phyloP scores from a whole-genome alignment of 1,140 invertebrate genomes.

The Drosophila paulistorum region DNA sequence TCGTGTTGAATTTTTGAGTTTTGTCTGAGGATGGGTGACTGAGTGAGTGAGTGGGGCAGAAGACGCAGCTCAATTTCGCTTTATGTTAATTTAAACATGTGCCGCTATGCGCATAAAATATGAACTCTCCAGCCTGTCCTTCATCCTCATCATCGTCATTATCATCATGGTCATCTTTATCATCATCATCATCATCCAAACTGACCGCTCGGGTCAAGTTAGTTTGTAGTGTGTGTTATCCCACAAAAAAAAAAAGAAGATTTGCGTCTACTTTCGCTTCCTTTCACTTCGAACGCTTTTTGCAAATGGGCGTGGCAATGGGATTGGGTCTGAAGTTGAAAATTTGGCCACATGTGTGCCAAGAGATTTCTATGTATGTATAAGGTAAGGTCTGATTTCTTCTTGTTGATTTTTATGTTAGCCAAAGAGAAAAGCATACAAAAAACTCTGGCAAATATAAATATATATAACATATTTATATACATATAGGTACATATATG shows the following conservation, averaged over 20 bases:
- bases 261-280: slow-evolving; percentile 32
- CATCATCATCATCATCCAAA: slow-evolving; percentile 7
- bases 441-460: slow-evolving; percentile 12
- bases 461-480: slow-evolving; percentile 42
- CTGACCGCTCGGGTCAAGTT: slow-evolving; percentile 68
- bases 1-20: slow-evolving; percentile 75
- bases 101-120: slow-evolving; percentile 81
- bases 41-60: slow-evolving; percentile 42
- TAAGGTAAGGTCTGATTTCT: slow-evolving; percentile 58
- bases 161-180: slow-evolving; percentile 19
- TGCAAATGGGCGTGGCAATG: slow-evolving; percentile 27
- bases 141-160: slow-evolving; percentile 1
- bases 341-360: slow-evolving; percentile 61
- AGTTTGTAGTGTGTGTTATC: slow-evolving; percentile 54
- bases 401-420: slow-evolving; percentile 71
- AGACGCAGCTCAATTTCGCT: slow-evolving; percentile 77
- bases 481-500: neutral
- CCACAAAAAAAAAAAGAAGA: slow-evolving; percentile 43
- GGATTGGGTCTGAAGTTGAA: slow-evolving; percentile 6
- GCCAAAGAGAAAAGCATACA: slow-evolving; percentile 25
- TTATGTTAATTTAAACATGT: slow-evolving; percentile 82
- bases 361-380: slow-evolving; percentile 43
- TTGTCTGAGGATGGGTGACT: slow-evolving; percentile 6
- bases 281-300: neutral
- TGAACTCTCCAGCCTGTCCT: slow-evolving; percentile 48